phyloP scores from a whole-genome alignment of 2,797 vertebrate genomes.

The Percopsis omiscomaycus region DNA sequence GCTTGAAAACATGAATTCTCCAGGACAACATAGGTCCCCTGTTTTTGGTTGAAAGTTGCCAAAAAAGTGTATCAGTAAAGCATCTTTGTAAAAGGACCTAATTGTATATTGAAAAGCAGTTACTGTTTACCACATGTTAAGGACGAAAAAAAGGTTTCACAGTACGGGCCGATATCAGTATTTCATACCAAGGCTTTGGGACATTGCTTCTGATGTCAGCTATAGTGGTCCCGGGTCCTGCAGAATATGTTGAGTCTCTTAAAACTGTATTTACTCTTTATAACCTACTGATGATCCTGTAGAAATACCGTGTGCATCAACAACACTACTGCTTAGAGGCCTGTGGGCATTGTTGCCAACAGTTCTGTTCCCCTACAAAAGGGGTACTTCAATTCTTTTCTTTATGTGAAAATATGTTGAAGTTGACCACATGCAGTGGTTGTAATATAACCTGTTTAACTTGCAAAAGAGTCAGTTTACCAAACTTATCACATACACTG shows the following conservation, averaged over 20 bases:
- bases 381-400: conserved; percentile 44
- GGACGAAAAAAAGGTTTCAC: conserved; percentile 27
- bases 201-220: conserved; percentile 54
- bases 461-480: conserved; percentile 50
- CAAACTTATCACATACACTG: conserved; percentile 20
- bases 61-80: conserved; percentile 71
- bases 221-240: conserved; percentile 39
- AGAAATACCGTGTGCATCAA: conserved; percentile 36
- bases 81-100: conserved; percentile 53
- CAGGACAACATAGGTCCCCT: neutral
- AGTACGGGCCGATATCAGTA: conserved; percentile 49
- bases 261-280: conserved; percentile 61
- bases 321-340: conserved; percentile 60
- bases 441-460: conserved; percentile 65
- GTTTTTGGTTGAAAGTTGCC: conserved; percentile 61
- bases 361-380: conserved; percentile 18
- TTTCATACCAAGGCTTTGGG: conserved; percentile 59
- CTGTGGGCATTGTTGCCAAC: conserved; percentile 30
- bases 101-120: conserved; percentile 73
- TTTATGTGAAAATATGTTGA: conserved; percentile 66
- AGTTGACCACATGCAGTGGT: conserved; percentile 72
- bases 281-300: conserved; percentile 62
- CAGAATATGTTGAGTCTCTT: neutral
- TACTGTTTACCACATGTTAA: conserved; percentile 64
- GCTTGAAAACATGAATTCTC: conserved; percentile 10